Base-by-base conservation (phyloP, 2,888 invertebrate genomes). In the Tiliacea aurago region DNA sequence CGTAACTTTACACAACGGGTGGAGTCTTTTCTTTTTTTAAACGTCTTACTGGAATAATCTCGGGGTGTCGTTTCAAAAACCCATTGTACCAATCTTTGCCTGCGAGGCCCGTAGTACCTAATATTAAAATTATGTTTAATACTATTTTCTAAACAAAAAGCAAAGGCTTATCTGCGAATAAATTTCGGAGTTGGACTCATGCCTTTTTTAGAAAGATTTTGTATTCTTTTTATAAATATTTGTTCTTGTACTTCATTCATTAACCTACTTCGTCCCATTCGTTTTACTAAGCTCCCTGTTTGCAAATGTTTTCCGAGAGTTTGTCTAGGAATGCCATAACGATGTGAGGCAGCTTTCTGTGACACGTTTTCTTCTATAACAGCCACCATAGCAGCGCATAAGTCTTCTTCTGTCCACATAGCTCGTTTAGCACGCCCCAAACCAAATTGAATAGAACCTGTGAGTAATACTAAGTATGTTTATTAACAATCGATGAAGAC, bases 111-210 rank as follows among this genome's bases (percentile, higher is more conserved):
- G 51, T 37, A 11, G 11, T 53, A n/a, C n/a, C n/a, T n/a, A 15
- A 18, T 59, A 53, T 74, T 64, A 59, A 74, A 74, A 37, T 64
- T 59, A 37, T 74, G 43, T 58, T 37, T 45, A 49, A 70, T 70
- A 37, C 37, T 20, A 64, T 64, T 15, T 58, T 70, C 49, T 6
- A 61, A 3, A 37, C 63, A 59, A 55, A 49, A 73, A 28, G n/a
- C 20, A 49, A 41, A 65, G 2, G 23, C 65, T 53, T 51, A 37
- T 51, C n/a, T 55, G 41, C 41, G 18, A 41, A 41, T 66, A 13
- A 41, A 41, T 23, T 55, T 53, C 18, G 23, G 18, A 4, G n/a
- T 65, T 23, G 11, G 23, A 37, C 53, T 6, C 23, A 23, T 53
- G 53, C 53, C 53, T 53, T 53, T 53, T 23, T 23, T 53, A 53